Percentiles rank a stretch among this genome's conserved stretches.
phyloP scores from a whole-genome alignment of 2,113 vertebrate genomes.

The Natator depressus region DNA sequence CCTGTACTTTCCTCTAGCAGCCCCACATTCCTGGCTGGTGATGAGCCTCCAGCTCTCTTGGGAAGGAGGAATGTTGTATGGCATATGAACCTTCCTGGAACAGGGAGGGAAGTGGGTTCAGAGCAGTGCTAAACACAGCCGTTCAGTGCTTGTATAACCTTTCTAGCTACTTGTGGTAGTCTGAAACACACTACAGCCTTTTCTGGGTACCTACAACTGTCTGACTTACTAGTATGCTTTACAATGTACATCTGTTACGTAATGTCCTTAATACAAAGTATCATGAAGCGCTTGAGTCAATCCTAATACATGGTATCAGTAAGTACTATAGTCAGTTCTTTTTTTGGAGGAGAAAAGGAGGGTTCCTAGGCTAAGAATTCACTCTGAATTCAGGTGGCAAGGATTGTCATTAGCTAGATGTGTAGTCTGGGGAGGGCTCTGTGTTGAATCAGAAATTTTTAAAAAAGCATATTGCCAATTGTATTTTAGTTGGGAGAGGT shows the following conservation, averaged over 20 bases:
- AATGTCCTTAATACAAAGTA: neutral
- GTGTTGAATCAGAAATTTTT: neutral
- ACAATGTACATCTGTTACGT: neutral
- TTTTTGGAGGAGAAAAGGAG: neutral
- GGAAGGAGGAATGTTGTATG: neutral
- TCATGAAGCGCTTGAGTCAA: neutral
- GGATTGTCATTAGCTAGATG: neutral
- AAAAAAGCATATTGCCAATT: neutral
- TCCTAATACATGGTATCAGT: neutral
- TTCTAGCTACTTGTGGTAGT: neutral
- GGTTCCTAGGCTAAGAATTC: neutral
- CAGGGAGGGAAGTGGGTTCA: neutral
- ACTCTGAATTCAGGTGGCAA: neutral
- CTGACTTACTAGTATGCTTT: neutral
- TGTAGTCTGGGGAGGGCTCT: neutral
- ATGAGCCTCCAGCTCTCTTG: neutral
- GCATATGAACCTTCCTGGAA: neutral
- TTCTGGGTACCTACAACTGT: neutral
- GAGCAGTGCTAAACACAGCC: neutral
- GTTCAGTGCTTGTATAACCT: neutral
- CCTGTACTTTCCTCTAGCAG: neutral
- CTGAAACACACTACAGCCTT: neutral
- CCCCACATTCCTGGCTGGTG: neutral
- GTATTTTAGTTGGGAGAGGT: neutral
- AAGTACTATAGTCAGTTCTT: neutral